These are phyloP conservation scores for Agonopterix heracliana DNA, from an alignment of 2,888 invertebrate species.

Conservation along the genomic window DNA sequence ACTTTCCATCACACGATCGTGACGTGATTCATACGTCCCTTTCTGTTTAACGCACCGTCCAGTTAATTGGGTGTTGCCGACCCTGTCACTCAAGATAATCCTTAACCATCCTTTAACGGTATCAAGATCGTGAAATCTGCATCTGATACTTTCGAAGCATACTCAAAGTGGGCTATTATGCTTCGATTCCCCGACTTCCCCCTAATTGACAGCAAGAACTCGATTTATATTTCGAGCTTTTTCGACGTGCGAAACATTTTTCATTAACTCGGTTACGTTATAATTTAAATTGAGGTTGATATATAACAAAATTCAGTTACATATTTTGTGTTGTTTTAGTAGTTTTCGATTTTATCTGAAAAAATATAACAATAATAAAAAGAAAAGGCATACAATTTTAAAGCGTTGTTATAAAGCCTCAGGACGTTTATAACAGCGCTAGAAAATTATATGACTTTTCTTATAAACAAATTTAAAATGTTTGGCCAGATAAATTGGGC, in stretches of 20 bases:
- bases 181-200: constrained; percentile 25
- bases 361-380: no score
- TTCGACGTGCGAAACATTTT: constrained; percentile 30
- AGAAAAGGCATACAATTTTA: no score
- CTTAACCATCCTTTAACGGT: constrained; percentile 39
- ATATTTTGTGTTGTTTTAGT: no score
- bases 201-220: constrained; percentile 53
- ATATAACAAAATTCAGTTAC: not conserved
- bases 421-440: no score
- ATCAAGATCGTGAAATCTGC: constrained; percentile 54
- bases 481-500: no score
- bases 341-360: no score
- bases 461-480: no score
- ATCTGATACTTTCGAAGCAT: constrained; percentile 35
- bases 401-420: no score
- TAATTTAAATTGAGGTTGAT: constrained; percentile 8
- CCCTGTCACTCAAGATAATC: constrained; percentile 59
- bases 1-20: constrained; percentile 3
- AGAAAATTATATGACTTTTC: no score
- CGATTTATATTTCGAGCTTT: constrained; percentile 44
- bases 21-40: constrained; percentile 35
- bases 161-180: constrained; percentile 36
- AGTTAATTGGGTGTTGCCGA: constrained; percentile 58
- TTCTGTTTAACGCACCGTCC: constrained; percentile 26
- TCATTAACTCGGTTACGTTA: constrained; percentile 21